Evolutionary conservation across 2,888 invertebrate species (phyloP).

Genomic region (Scrobipalpa costella): DNA sequence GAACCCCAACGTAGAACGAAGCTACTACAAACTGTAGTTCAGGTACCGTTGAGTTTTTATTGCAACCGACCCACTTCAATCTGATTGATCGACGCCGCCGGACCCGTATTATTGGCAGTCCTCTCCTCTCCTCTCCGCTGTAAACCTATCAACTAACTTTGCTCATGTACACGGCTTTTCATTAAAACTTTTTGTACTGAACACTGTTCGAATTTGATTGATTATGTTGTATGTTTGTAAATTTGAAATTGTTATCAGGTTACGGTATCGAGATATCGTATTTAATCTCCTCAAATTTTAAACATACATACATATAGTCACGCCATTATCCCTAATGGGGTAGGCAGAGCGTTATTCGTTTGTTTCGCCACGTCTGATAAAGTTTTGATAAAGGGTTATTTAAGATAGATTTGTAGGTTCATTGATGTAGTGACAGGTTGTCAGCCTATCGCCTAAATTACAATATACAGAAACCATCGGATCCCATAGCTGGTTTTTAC

Average conservation of each 20-base stretch:
- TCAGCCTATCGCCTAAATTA: no score
- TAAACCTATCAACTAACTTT: constrained; percentile 5
- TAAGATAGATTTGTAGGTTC: no score
- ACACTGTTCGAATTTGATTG: constrained; percentile 4
- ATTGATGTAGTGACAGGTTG: no score
- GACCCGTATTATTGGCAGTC: constrained; percentile 31
- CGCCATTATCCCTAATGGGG: no score
- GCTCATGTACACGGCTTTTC: neutral
- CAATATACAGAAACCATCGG: no score
- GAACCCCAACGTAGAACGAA: neutral
- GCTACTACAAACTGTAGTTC: neutral
- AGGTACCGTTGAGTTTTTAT: constrained; percentile 35
- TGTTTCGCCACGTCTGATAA: no score
- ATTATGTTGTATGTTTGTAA: neutral
- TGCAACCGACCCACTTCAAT: constrained; percentile 51
- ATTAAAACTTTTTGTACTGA: constrained; percentile 9
- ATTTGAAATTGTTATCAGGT: neutral
- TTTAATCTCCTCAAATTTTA: no score
- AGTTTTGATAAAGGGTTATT: no score
- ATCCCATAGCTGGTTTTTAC: no score
- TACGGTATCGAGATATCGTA: neutral
- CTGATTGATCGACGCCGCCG: constrained; percentile 62
- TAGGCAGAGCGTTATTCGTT: no score
- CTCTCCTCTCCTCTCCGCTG: constrained; percentile 1
- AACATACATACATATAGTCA: no score